Evolutionary conservation across 2,797 vertebrate genomes (phyloP), one percentile per base, ranked within the genome.

Genomic region (Zonotrichia albicollis): DNA sequence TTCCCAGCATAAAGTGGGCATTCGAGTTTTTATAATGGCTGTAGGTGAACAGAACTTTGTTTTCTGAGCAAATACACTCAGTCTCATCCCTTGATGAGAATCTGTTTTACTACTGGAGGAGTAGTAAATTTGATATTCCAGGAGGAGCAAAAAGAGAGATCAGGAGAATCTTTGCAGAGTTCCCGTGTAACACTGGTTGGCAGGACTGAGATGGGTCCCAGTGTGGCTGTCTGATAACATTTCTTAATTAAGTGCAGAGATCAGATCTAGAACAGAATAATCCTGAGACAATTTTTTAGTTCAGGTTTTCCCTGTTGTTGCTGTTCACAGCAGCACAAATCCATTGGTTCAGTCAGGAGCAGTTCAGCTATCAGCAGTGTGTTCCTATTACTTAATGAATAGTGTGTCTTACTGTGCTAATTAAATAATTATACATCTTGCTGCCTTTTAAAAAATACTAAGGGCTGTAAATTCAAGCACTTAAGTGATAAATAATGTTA

Each of bases 231-330:
- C 11, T 67, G 88, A 83, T 93, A 93, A 84, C 19, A 14, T 71
- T 91, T 91, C 40, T 91, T 95, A 87, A 85, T 85, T 87, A 88
- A 87, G 42, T 66, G 67, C 57, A 66, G 83, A 83, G 71, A 94
- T 96, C 43, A 78, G 86, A 90, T 91, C 77, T 0, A 50, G 85
- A 67, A 27, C 21, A 93, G 74, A 88, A 36, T 81, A 50, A 77
- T 72, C 62, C 40, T 2, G 25, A 88, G 90, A 75, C 22, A 68
- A 46, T 32, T 27, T 54, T 79, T 80, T 70, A 68, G 60, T 89
- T 94, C 3, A 27, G 68, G 82, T 94, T 93, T 94, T 62, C 78
- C 74, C 51, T 91, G 76, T 83, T 93, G 16, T 25, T 91, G 42
- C 45, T 83, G 58, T 88, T 77, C 20, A 51, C 43, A 51, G 34